Base-by-base conservation (phyloP, 2,888 invertebrate genomes). In the Protophormia terraenovae region DNA sequence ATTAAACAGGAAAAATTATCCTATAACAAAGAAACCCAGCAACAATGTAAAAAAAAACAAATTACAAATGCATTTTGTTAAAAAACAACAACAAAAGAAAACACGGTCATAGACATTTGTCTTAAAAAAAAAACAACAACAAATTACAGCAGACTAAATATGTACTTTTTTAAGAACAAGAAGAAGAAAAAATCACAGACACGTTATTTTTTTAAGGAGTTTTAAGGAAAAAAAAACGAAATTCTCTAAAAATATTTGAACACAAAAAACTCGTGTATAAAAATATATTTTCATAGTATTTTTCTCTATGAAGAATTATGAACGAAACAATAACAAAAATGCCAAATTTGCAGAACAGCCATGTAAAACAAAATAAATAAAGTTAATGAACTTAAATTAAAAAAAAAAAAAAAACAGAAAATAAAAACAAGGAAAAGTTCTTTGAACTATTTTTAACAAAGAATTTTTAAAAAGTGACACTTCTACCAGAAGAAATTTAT, bases 321-420 rank as follows among this genome's bases (percentile, higher is more conserved):
- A n/a, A 27, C 22, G 8, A 66, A n/a, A n/a, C n/a, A n/a, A n/a
- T n/a, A n/a, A 45, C 7, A 27, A 66, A 66, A 66, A 47, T 27
- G 29, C 45, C 16, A 67, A 27, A 29, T 50, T 50, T 50, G 45
- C 58, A 62, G 10, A 62, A 66, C 3, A 80, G n/a, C 14, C 55
- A 35, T n/a, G 16, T 32, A 55, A 72, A 79, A 45, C 3, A 64
- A 72, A 53, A 55, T 45, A 72, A 71, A 79, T 58, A 64, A 64
- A 72, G 79, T 80, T 80, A 80, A 72, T 80, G 79, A 80, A 80
- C 79, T 80, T 71, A 53, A 71, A 64, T 32, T 75, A 22, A 45
- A 29, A 66, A 75, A 19, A 50, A 47, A 29, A 16, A 27, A 10
- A 60, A 50, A n/a, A 16, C n/a, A 75, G 53, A 24, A 38, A 53